A percentile compares a stretch with the other conserved stretches of the same genome.
Evolutionary conservation across 2,113 vertebrate species (phyloP).

Genomic region (Pseudopipra pipra): DNA sequence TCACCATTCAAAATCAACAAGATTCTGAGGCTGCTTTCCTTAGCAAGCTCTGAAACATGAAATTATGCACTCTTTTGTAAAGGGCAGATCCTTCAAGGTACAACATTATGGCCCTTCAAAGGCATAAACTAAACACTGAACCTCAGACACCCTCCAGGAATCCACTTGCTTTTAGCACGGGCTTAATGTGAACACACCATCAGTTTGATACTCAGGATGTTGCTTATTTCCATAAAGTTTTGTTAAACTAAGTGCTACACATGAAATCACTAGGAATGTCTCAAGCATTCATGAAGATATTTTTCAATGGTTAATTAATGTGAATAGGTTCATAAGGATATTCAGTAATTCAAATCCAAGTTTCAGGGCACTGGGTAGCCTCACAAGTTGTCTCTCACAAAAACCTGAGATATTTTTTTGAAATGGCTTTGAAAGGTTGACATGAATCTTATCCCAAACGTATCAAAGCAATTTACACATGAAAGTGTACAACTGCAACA

Average conservation of each 20-base stretch:
- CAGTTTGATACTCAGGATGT: neutral
- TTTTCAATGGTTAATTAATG: neutral
- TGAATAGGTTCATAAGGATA: neutral
- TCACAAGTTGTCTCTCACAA: neutral
- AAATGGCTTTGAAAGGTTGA: neutral
- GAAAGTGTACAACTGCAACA: neutral
- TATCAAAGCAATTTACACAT: constrained; percentile 10
- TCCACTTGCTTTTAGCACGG: rapidly evolving
- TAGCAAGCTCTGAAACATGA: neutral
- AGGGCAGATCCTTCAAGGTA: neutral
- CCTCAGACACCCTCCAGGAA: neutral
- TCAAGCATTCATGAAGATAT: neutral
- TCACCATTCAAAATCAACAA: neutral
- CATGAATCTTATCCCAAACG: neutral
- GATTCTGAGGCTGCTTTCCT: neutral
- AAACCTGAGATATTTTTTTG: neutral
- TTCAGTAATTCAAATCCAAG: neutral
- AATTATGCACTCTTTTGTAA: neutral
- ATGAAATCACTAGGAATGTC: neutral
- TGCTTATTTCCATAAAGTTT: neutral
- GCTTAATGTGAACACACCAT: neutral
- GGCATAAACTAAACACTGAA: neutral
- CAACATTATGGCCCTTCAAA: neutral
- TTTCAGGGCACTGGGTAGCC: neutral
- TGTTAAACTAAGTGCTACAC: neutral